Percentiles rank a stretch among this genome's conserved stretches.
These are phyloP conservation scores for Apteryx mantelli DNA, from an alignment of 2,113 vertebrate genomes.

Conservation along the genomic window DNA sequence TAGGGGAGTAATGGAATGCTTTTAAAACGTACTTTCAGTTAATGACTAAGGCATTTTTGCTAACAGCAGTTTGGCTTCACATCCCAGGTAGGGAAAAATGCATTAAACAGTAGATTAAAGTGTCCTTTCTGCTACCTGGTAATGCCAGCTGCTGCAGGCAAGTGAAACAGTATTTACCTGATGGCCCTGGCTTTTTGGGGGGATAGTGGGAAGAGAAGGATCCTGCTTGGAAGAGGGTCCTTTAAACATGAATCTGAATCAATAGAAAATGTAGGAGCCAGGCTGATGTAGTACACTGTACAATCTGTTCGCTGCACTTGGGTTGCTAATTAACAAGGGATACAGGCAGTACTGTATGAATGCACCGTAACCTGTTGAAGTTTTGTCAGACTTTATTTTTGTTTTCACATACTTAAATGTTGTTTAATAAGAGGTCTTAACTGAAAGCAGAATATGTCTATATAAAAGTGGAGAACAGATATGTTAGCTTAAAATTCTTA, in stretches of 20 bases:
- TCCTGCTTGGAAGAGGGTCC: background rate
- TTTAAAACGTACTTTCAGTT: conserved; percentile 76
- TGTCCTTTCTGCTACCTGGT: conserved; percentile 68
- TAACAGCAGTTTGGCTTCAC: conserved; percentile 76
- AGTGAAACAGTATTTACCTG: conserved; percentile 47
- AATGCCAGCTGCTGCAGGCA: conserved; percentile 54
- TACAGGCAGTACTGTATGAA: conserved; percentile 66
- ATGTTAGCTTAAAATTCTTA: conserved; percentile 34
- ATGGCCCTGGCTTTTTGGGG: conserved; percentile 16
- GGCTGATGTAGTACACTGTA: conserved; percentile 73
- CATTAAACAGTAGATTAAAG: conserved; percentile 75
- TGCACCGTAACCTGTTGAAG: conserved; percentile 77
- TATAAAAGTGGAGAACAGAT: conserved; percentile 52
- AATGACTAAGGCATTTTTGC: conserved; percentile 81
- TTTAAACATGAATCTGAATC: conserved; percentile 70
- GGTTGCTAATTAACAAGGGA: conserved; percentile 79
- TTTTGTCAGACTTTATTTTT: conserved; percentile 78
- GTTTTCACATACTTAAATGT: conserved; percentile 70
- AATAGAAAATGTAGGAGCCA: conserved; percentile 65
- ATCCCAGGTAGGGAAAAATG: conserved; percentile 68
- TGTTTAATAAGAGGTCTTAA: conserved; percentile 76
- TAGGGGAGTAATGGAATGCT: conserved; percentile 78
- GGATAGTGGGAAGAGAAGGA: conserved; percentile 37
- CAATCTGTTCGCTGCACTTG: conserved; percentile 77
- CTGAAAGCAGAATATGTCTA: conserved; percentile 59